These are phyloP conservation scores for Boloria selene DNA, from an alignment of 2,888 invertebrate species.

Conservation along the genomic window DNA sequence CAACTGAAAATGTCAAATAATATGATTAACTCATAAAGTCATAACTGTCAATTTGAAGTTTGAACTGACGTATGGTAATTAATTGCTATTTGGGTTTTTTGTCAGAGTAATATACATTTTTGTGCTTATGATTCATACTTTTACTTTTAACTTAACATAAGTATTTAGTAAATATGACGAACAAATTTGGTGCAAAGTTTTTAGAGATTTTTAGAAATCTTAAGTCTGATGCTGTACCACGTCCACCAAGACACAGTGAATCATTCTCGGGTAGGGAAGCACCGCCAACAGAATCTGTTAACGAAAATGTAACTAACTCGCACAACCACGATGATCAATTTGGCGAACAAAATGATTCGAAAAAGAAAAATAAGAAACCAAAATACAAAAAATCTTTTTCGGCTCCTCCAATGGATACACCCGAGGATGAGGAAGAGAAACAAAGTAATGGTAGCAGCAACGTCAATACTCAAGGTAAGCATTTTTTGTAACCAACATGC, in stretches of 20 bases:
- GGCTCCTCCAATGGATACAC: conserved; percentile 34
- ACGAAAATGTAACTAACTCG: conserved; percentile 49
- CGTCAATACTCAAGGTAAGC: conserved; percentile 68
- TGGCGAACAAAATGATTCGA: conserved; percentile 52
- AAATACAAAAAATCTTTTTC: conserved; percentile 52
- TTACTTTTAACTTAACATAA: not conserved
- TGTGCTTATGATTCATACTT: not conserved
- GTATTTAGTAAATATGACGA: conserved; percentile 40
- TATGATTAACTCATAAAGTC: too few species aligned
- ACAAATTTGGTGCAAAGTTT: conserved; percentile 54
- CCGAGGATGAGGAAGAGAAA: conserved; percentile 40
- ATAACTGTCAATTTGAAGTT: too few species aligned
- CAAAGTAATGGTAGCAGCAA: conserved; percentile 49
- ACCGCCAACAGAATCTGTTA: conserved; percentile 42
- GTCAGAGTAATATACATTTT: too few species aligned
- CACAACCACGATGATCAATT: conserved; percentile 56
- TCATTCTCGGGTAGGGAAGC: conserved; percentile 41
- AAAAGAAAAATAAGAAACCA: conserved; percentile 52
- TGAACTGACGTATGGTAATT: too few species aligned
- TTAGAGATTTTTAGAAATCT: conserved; percentile 70
- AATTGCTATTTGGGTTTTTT: too few species aligned
- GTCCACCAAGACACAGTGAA: conserved; percentile 62
- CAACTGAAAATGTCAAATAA: too few species aligned
- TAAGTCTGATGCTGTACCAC: conserved; percentile 79
- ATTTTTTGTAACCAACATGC: not conserved